Conservation (phyloP, 2,797 vertebrate species). For the Cygnus olor region DNA sequence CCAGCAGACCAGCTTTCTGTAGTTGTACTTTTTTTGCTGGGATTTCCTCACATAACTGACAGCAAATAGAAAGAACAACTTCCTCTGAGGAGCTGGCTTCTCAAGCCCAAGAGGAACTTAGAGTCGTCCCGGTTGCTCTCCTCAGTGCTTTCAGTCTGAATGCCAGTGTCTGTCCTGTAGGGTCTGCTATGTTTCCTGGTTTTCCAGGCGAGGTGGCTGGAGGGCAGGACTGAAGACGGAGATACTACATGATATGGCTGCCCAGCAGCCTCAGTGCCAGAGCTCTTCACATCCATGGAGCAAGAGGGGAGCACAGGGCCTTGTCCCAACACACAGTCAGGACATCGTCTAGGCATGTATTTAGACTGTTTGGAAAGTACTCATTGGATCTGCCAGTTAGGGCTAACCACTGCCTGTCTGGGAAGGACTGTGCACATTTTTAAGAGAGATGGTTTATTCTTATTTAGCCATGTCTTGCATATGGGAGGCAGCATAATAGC, state of each 20-base stretch:
- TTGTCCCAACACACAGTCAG: not conserved
- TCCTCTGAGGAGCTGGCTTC: not conserved
- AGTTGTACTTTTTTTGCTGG: not conserved
- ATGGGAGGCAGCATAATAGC: conserved; percentile 22
- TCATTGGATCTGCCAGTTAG: not conserved
- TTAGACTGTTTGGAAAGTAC: not conserved
- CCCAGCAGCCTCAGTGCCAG: not conserved
- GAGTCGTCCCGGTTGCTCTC: not conserved
- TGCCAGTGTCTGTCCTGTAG: not conserved
- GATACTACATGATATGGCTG: not conserved
- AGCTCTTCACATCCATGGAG: not conserved
- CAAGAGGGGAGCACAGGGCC: not conserved
- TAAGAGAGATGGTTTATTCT: conserved; percentile 21
- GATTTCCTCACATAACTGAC: not conserved
- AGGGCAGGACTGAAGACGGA: not conserved
- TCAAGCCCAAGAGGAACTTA: not conserved
- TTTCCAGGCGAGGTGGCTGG: not conserved
- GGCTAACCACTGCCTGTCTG: conserved; percentile 53
- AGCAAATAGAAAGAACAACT: not conserved
- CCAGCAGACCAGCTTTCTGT: not conserved
- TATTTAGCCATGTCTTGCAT: not conserved
- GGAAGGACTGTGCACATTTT: conserved; percentile 19
- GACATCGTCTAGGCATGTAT: not conserved
- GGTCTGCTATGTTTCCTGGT: not conserved
- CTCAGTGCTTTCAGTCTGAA: not conserved